Percentiles rank a stretch among this genome's conserved stretches.
phyloP scores from a whole-genome alignment of 1,140 invertebrate genomes.

The Ostrea edulis region DNA sequence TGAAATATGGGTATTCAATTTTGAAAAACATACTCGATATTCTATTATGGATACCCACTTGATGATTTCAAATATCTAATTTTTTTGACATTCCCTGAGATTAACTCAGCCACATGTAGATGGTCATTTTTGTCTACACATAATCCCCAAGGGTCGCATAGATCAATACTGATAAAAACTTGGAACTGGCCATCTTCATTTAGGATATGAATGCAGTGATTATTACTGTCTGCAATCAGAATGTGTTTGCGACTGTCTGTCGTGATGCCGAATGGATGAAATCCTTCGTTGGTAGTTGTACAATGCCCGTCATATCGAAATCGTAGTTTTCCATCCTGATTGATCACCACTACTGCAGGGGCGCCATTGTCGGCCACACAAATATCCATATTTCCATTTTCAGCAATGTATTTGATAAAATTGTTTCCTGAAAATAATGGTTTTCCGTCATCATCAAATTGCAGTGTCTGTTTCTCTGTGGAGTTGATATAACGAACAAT shows the following conservation, averaged over 20 bases:
- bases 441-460: not conserved
- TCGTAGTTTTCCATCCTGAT: not conserved
- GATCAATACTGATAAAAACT: not conserved
- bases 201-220: no score
- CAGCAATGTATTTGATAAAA: not conserved
- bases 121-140: not conserved
- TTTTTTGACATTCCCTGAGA: not conserved
- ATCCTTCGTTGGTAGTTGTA: no score
- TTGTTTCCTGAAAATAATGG: not conserved
- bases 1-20: no score
- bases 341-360: not conserved
- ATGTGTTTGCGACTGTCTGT: no score
- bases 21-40: no score
- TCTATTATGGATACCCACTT: no score
- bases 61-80: not conserved
- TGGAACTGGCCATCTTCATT: not conserved
- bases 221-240: no score
- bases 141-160: not conserved
- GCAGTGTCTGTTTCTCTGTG: no score
- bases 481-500: no score
- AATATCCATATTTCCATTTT: no score
- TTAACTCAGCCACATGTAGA: not conserved
- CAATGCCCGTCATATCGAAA: not conserved
- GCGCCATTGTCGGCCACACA: not conserved
- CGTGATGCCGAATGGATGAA: no score